Percentiles rank a stretch among this genome's conserved stretches.
phyloP scores from a whole-genome alignment of 2,797 vertebrate genomes.

The Sebastes cheni region DNA sequence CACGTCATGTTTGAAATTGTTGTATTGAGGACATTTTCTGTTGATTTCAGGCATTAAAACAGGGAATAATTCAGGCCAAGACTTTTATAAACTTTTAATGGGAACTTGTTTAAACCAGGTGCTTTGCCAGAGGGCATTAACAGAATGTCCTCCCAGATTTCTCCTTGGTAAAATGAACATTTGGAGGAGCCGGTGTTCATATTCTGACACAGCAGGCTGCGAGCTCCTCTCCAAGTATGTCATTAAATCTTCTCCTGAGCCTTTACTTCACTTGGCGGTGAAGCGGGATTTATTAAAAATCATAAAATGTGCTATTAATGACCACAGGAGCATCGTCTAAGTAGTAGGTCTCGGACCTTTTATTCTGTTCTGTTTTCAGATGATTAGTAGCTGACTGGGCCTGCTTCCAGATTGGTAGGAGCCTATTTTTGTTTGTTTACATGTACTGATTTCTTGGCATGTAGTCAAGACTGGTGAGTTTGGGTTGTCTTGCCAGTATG shows the following conservation, averaged over 20 bases:
- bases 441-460: background rate
- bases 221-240: slow-evolving; percentile 29
- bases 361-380: slow-evolving; percentile 5
- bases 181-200: slow-evolving; percentile 44
- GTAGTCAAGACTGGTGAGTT: background rate
- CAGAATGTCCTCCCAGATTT: slow-evolving; percentile 35
- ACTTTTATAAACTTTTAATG: slow-evolving; percentile 40
- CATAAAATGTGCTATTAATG: slow-evolving; percentile 10
- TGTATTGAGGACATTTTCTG: background rate
- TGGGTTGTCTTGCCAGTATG: background rate
- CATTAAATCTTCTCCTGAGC: slow-evolving; percentile 37
- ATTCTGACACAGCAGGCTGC: slow-evolving; percentile 39
- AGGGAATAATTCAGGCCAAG: slow-evolving; percentile 32
- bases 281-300: slow-evolving; percentile 26
- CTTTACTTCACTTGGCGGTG: slow-evolving; percentile 12
- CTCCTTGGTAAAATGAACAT: slow-evolving; percentile 46
- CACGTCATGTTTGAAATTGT: background rate
- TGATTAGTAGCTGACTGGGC: slow-evolving; percentile 6
- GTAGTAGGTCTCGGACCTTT: background rate
- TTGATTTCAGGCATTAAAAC: slow-evolving; percentile 34
- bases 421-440: slow-evolving; percentile 1
- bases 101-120: slow-evolving; percentile 52
- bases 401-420: background rate
- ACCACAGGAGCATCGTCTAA: background rate
- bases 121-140: slow-evolving; percentile 50